These are phyloP conservation scores for Rhynchotus rufescens DNA, from an alignment of 2,797 vertebrate species.

Conservation along the genomic window DNA sequence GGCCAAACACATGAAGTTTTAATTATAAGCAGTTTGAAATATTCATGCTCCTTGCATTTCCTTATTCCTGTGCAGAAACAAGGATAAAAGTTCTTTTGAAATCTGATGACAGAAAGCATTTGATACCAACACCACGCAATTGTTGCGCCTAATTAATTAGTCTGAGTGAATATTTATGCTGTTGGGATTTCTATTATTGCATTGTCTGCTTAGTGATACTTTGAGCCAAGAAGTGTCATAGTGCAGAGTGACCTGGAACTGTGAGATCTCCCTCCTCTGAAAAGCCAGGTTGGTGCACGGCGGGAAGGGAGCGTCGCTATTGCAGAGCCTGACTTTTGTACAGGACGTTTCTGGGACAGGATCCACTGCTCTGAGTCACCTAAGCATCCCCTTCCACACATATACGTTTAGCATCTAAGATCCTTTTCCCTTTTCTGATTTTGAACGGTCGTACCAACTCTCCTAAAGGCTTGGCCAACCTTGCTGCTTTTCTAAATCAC, in stretches of 20 bases:
- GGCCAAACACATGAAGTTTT: slow-evolving; percentile 81
- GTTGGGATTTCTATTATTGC: slow-evolving; percentile 36
- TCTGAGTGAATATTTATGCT: slow-evolving; percentile 70
- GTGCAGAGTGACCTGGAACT: not conserved
- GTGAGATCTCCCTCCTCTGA: not conserved
- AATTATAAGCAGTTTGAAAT: slow-evolving; percentile 81
- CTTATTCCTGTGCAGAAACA: slow-evolving; percentile 70
- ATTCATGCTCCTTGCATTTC: slow-evolving; percentile 75
- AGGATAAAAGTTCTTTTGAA: slow-evolving; percentile 81
- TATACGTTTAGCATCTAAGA: not conserved
- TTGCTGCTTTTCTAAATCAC: not conserved
- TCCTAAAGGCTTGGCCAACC: not conserved
- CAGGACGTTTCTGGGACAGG: not conserved
- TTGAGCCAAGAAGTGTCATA: not conserved
- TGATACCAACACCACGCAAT: slow-evolving; percentile 65
- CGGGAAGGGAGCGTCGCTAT: not conserved
- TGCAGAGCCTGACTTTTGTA: not conserved
- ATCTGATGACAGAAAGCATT: slow-evolving; percentile 77
- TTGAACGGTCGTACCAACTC: not conserved
- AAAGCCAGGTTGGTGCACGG: not conserved
- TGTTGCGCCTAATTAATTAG: slow-evolving; percentile 74
- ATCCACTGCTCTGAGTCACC: not conserved
- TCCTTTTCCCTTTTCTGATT: not conserved
- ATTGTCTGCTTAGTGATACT: not conserved
- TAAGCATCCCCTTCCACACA: not conserved